Evolutionary conservation across 2,797 vertebrate species (phyloP).

Genomic region (Phataginus tetradactyla): DNA sequence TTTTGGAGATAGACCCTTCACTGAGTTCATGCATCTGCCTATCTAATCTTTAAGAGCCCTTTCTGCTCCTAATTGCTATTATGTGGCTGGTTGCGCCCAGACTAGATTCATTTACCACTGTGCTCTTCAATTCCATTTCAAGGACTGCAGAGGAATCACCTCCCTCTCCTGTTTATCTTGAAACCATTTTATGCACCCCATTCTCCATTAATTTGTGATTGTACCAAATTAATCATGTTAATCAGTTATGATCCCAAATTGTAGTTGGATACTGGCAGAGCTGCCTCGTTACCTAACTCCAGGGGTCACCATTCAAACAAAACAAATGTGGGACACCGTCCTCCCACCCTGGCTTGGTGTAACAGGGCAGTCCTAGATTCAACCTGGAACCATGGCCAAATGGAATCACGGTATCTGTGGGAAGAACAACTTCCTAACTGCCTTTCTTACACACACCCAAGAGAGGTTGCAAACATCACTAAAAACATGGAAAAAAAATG

Average conservation of each 20-base stretch:
- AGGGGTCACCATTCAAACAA: background rate
- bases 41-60: background rate
- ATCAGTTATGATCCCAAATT: background rate
- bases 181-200: background rate
- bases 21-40: background rate
- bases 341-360: background rate
- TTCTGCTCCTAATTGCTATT: background rate
- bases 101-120: background rate
- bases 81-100: background rate
- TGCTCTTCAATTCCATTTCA: background rate
- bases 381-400: background rate
- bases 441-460: background rate
- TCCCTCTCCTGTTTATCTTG: background rate
- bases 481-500: background rate
- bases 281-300: background rate
- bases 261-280: background rate
- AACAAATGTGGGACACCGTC: background rate
- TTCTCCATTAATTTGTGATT: slow-evolving; percentile 4
- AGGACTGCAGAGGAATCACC: background rate
- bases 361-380: background rate
- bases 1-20: background rate
- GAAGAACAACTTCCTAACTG: background rate
- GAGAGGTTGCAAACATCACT: background rate
- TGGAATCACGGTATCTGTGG: background rate
- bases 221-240: background rate